A percentile compares a stretch with the other conserved stretches of the same genome.
Conservation (phyloP, 2,797 vertebrate species). For the Pipistrellus nathusii region DNA sequence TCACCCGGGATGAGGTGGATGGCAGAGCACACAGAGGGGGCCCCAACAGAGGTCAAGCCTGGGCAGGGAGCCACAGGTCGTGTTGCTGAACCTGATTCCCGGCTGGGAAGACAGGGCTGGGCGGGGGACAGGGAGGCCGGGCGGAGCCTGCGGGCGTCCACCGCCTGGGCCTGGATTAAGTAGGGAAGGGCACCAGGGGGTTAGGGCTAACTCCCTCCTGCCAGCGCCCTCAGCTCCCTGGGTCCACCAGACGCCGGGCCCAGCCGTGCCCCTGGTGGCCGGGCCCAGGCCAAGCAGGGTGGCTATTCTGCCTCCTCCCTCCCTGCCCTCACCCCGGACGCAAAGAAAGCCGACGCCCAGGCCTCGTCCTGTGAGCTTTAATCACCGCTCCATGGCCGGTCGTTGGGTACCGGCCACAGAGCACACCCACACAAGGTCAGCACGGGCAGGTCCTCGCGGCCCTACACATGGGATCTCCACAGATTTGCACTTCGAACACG, state of each 20-base stretch:
- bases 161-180: not conserved
- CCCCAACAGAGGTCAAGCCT: not conserved
- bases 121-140: not conserved
- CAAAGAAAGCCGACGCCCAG: not conserved
- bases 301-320: not conserved
- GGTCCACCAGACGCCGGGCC: not conserved
- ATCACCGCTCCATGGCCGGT: slow-evolving; percentile 82
- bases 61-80: not conserved
- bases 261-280: too few relatives aligned
- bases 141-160: not conserved
- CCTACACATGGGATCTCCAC: slow-evolving; percentile 87
- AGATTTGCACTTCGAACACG: slow-evolving; percentile 85
- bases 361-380: slow-evolving; percentile 86
- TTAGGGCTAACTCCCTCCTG: not conserved
- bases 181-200: not conserved
- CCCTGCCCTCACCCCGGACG: not conserved
- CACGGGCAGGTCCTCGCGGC: slow-evolving; percentile 84
- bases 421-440: slow-evolving; percentile 81
- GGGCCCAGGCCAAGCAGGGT: not conserved
- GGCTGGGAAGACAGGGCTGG: not conserved
- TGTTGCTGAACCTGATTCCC: too few relatives aligned
- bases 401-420: too few relatives aligned
- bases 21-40: too few relatives aligned
- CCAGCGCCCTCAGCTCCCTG: not conserved
- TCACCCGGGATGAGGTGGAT: not conserved